Conservation (phyloP, 1,140 invertebrate genomes). For the Drosophila quadrilineata region DNA sequence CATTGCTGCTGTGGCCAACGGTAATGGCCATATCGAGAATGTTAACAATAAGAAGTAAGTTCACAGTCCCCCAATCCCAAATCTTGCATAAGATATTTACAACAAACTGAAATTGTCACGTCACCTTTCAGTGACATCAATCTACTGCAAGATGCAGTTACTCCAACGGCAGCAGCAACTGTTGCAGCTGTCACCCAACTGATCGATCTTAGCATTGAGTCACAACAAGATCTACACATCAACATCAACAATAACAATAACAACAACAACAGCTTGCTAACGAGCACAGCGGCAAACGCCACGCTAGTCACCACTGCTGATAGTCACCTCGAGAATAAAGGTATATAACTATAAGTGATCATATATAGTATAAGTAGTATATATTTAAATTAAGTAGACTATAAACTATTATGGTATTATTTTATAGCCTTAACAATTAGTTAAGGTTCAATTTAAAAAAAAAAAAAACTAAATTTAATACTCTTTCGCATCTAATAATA, state of each 20-base stretch:
- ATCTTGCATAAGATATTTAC: neutral
- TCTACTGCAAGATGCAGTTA: constrained; percentile 68
- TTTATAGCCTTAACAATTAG: no score
- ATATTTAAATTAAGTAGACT: no score
- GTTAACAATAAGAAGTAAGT: constrained; percentile 81
- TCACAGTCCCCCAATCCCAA: no score
- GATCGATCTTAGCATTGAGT: constrained; percentile 79
- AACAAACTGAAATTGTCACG: neutral
- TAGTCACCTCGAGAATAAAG: constrained; percentile 82
- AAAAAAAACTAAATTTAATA: neutral
- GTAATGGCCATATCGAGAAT: constrained; percentile 80
- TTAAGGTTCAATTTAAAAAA: no score
- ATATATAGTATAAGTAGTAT: no score
- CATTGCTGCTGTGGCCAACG: constrained; percentile 39
- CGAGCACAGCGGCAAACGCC: constrained; percentile 72
- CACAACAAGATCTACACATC: constrained; percentile 76
- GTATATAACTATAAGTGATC: constrained; percentile 37
- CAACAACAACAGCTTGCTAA: constrained; percentile 80
- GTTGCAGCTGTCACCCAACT: constrained; percentile 69
- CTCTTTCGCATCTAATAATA: no score
- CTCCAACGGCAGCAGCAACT: no score
- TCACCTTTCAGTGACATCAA: constrained; percentile 68
- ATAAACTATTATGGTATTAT: neutral
- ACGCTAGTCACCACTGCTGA: constrained; percentile 82
- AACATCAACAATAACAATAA: constrained; percentile 71